phyloP scores from a whole-genome alignment of 2,113 vertebrate genomes.

The Poeciliopsis turrubarensis region DNA sequence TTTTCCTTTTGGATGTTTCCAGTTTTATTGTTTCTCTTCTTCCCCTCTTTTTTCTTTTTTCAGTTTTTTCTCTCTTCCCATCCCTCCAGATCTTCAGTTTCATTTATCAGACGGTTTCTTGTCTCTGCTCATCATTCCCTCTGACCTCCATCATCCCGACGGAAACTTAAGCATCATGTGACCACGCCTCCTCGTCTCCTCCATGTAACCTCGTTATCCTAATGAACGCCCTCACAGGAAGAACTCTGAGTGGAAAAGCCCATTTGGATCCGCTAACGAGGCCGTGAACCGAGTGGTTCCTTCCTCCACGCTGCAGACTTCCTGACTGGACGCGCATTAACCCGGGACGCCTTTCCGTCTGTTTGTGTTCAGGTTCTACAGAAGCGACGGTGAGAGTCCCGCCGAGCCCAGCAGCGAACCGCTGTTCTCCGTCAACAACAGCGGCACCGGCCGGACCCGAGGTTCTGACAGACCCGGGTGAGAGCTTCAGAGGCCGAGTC shows the following conservation, averaged over 20 bases:
- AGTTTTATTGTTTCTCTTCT: too few species aligned
- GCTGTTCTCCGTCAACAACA: conserved; percentile 89
- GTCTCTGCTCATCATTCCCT: too few species aligned
- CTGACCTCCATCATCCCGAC: too few species aligned
- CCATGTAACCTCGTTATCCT: conserved; percentile 53
- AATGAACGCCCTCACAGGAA: conserved; percentile 60
- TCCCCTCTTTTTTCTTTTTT: too few species aligned
- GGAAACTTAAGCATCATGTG: not conserved
- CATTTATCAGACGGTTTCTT: too few species aligned
- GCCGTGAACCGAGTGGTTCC: conserved; percentile 39
- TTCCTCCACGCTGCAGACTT: conserved; percentile 39
- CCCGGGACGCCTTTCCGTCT: not conserved
- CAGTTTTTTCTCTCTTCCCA: too few species aligned
- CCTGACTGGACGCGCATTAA: conserved; percentile 46
- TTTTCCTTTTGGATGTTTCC: too few species aligned
- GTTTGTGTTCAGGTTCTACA: conserved; percentile 84
- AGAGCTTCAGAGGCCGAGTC: conserved; percentile 50
- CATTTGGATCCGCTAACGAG: conserved; percentile 55
- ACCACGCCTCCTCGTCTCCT: not conserved
- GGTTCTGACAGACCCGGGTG: conserved; percentile 90
- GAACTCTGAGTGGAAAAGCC: conserved; percentile 37
- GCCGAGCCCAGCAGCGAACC: conserved; percentile 91
- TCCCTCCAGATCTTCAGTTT: too few species aligned
- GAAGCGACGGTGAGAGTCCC: conserved; percentile 91
- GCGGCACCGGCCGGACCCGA: conserved; percentile 83